Base-by-base conservation (phyloP, 2,113 vertebrate species). In the Centropristis striata region DNA sequence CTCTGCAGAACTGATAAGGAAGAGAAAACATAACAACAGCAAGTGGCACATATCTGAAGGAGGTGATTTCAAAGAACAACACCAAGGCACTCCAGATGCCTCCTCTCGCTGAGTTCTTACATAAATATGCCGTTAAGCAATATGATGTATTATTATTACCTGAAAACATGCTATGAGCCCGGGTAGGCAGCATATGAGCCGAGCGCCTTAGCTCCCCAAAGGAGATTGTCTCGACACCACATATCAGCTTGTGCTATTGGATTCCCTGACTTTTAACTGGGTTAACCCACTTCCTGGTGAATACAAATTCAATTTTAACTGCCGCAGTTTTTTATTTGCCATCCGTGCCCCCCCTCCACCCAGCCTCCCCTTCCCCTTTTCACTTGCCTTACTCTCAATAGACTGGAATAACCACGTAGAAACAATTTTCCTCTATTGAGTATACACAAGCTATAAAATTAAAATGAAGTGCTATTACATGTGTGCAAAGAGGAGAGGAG, bases 221-320 rank as follows among this genome's bases (percentile, higher is more conserved):
- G 93, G 93, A 95, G 93, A 93, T 91, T 87, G 90, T 93, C 93
- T 88, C 84, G 82, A 93, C 92, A 92, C 84, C 86, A 88, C 91
- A 86, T 91, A 93, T 93, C 92, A 89, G 91, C 87, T 87, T 59
- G 64, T 86, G 92, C 95, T 94, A 95, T 95, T 95, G 94, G 92
- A 95, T 95, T 94, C 93, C 92, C 86, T 90, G 92, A 94, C 91
- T 95, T 95, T 95, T 95, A 95, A 95, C 93, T 94, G 92, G 92
- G 93, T 95, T 95, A 94, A 94, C 92, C 93, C 92, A 94, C 94
- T 95, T 94, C 92, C 93, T 90, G 92, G 92, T 94, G 94, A 95
- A 95, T 95, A 95, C 93, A 95, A 95, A 95, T 95, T 95, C 93
- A 95, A 95, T 94, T 95, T 94, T 90, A 93, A 93, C 94, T 91